Evolutionary conservation across 2,113 vertebrate species (phyloP).

Genomic region (Parotia lawesii): DNA sequence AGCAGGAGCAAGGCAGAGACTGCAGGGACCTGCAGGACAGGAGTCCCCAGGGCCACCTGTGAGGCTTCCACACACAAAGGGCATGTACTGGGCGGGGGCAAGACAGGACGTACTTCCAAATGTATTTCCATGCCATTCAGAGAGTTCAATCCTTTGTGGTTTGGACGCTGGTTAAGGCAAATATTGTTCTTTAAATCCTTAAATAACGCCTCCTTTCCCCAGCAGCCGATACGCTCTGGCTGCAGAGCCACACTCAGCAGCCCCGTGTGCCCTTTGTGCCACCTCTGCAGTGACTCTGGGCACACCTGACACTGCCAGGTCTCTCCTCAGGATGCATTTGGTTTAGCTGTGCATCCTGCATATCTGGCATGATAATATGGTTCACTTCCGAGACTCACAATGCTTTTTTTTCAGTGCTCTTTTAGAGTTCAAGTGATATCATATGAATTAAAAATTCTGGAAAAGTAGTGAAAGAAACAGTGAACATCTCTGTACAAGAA

Average conservation of each 20-base stretch:
- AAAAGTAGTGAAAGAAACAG: neutral
- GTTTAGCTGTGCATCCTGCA: neutral
- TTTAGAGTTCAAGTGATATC: neutral
- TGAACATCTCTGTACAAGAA: neutral
- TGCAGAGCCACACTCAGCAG: accelerated
- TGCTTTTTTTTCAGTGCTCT: neutral
- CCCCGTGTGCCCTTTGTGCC: neutral
- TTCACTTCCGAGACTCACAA: neutral
- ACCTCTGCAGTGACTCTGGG: neutral
- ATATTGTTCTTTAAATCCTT: neutral
- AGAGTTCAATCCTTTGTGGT: neutral
- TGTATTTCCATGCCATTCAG: neutral
- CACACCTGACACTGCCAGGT: neutral
- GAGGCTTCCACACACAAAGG: neutral
- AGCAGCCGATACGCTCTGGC: neutral
- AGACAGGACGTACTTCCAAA: neutral
- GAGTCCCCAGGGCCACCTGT: neutral
- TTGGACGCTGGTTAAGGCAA: neutral
- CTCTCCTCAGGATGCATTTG: neutral
- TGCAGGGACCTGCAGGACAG: neutral
- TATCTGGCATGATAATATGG: neutral
- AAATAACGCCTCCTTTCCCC: neutral
- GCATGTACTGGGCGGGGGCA: accelerated
- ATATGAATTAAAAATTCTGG: neutral
- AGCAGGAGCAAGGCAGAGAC: neutral